Base-by-base conservation (phyloP, 2,888 invertebrate species). In the Drosophila fulvimacula region DNA sequence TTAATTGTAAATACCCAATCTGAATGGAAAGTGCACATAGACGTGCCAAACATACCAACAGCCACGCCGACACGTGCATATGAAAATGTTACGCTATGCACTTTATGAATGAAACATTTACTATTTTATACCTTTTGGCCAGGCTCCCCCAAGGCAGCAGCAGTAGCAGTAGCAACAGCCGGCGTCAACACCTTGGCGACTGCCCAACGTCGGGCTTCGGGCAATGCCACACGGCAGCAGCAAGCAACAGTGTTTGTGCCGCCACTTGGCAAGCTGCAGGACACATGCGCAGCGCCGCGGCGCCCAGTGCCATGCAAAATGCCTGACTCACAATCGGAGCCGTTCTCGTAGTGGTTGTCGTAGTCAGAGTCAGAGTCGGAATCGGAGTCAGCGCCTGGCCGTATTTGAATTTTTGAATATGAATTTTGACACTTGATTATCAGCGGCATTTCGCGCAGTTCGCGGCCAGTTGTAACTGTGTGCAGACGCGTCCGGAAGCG, bases 401-500 rank as follows among this genome's bases (percentile, higher is more conserved):
- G 55, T 81, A 73, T 85, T 86, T 85, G 87, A 87, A 81, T 85
- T 87, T 87, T 87, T 79, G 85, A 86, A 86, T 87, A 85, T 87
- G 82, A 87, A 82, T 87, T 86, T 88, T 87, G 86, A 87, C 86
- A 87, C 85, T 86, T 86, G 85, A 87, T 87, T 86, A 86, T 86
- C 87, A 86, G 82, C 79, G 67, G 63, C 46, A 69, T 55, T 73
- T 51, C 51, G 51, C 73, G 73, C 76, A 73, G 85, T 87, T 68
- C 74, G 81, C 81, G 79, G 69, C 76, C 79, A 83, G 85, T 83
- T 85, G 56, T 72, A 82, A 79, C 67, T 73, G 81, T 74, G 85
- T 75, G 77, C 81, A 80, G 85, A 87, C 84, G 81, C 64, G 64
- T 65, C 79, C 81, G 77, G 79, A 61, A 76, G 44, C 51, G 39